Evolutionary conservation across 1,140 invertebrate species (phyloP).

Genomic region (Paramacrobiotus metropolitanus): DNA sequence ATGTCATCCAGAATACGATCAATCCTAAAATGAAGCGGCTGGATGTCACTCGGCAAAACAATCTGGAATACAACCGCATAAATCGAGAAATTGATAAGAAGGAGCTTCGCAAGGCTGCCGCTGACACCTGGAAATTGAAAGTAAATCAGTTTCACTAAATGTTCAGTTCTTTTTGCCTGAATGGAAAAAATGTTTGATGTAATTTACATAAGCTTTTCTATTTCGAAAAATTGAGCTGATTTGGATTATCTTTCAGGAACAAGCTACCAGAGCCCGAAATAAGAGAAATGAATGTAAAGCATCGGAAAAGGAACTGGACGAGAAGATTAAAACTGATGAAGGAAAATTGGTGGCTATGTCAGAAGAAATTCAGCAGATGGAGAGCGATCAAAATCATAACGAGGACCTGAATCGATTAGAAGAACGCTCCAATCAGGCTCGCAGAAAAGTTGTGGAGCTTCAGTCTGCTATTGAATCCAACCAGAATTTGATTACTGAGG

Average conservation of each 20-base stretch:
- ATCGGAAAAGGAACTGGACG: conserved; percentile 1
- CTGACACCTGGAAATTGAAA: neutral
- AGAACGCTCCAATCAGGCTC: conserved; percentile 15
- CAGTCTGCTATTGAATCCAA: neutral
- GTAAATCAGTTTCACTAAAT: neutral
- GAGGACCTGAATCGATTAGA: conserved; percentile 13
- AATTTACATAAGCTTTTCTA: conserved; percentile 8
- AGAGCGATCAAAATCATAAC: conserved; percentile 20
- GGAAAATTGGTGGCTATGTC: conserved; percentile 24
- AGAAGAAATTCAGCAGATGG: conserved; percentile 25
- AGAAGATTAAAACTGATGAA: conserved; percentile 17
- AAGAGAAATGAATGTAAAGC: neutral
- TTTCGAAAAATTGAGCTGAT: conserved; percentile 8
- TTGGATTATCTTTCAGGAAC: conserved; percentile 34
- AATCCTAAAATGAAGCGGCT: neutral
- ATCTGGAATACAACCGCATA: neutral
- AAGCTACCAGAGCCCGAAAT: conserved; percentile 51
- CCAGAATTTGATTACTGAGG: neutral
- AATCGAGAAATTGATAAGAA: neutral
- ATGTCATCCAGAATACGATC: conserved; percentile 25
- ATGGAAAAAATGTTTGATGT: conserved; percentile 3
- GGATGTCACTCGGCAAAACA: neutral
- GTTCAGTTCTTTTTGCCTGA: conserved; percentile 1
- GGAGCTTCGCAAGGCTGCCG: neutral
- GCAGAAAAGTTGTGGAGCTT: conserved; percentile 31